Base-by-base conservation (phyloP, 2,113 vertebrate species). In the Hyla sarda region DNA sequence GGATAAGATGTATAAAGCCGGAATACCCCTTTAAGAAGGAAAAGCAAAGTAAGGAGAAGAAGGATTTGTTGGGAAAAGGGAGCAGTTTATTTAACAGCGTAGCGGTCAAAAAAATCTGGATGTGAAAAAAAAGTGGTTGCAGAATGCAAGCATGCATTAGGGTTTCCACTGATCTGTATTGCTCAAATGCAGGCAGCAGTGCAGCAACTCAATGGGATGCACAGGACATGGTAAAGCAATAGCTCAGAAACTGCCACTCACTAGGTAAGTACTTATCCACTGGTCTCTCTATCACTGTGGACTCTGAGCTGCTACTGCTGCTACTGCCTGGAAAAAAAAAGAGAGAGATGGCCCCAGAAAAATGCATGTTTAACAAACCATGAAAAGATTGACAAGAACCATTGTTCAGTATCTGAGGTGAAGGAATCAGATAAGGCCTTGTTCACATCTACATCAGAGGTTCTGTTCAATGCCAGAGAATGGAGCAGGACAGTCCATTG, bases 291-390 rank as follows among this genome's bases (percentile, higher is more conserved):
- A 93, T 92, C 91, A 96, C 94, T 95, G 94, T 95, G 88, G 93
- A 95, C 93, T 93, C 94, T 90, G 95, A 96, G 91, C 95, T 94
- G 91, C 94, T 96, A 96, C 93, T 94, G 94, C 94, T 95, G 93
- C 95, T 95, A 95, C 94, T 96, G 92, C 95, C 96, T 97, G 95
- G 89, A 96, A 96, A 93, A 47, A 60, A 91, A 93, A 96, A 93
- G 30, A 60, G 91, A 93, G 90, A 96, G 90, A 93, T 90, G 92
- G 75, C 92, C 93, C 93, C 91, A 92, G 83, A 87, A 74, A 71
- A 82, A 19, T 47, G 52, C 65, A 86, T 73, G 90, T 90, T 89
- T 88, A 89, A 90, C 91, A 91, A 92, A 91, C 88, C 82, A 90
- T 91, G 88, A 90, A 85, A 87, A 89, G 82, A 89, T 73, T 89